Percentiles rank a stretch among this genome's conserved stretches.
Evolutionary conservation across 2,113 vertebrate species (phyloP).

Genomic region (rabbit (Oryctolagus cuniculus)): mOryCun1.1 NC_091443.1:70082501-70083000

Average conservation of each 20-base stretch:
- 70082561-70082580: background rate
- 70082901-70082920: background rate
- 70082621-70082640: background rate
- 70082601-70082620: conserved; percentile 21
- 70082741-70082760: background rate
- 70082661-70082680: conserved; percentile 2
- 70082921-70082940: background rate
- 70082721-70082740: conserved; percentile 31
- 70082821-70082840: background rate
- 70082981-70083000: background rate
- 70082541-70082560: background rate
- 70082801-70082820: background rate
- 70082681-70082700: background rate
- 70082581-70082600: conserved; percentile 31
- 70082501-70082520: background rate
- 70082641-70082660: conserved; percentile 1
- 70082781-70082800: background rate
- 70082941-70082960: background rate
- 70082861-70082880: background rate
- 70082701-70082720: background rate
- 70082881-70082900: background rate
- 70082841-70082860: background rate
- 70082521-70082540: background rate
- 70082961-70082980: background rate
- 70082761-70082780: background rate